These are phyloP conservation scores for Melinopterus prodromus DNA, from an alignment of 2,888 invertebrate genomes.

Conservation along the genomic window DNA sequence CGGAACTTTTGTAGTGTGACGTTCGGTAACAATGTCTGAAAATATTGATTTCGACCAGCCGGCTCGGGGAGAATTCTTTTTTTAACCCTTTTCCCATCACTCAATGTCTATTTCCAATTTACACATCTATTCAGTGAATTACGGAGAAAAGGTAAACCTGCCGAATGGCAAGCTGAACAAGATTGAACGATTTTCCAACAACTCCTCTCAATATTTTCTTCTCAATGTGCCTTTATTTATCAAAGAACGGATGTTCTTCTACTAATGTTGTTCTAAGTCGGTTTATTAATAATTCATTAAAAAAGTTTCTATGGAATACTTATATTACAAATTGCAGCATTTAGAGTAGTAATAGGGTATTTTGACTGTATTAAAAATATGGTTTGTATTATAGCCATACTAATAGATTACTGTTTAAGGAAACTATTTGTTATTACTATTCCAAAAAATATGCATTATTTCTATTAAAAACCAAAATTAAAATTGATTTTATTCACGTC, in stretches of 20 bases:
- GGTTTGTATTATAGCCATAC: too few species aligned
- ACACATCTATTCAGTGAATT: slow-evolving; percentile 19
- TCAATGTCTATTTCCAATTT: slow-evolving; percentile 25
- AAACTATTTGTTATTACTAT: too few species aligned
- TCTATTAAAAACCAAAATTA: too few species aligned
- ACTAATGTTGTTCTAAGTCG: too few species aligned
- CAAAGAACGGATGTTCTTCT: neutral
- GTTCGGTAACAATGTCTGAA: neutral
- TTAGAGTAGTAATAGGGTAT: too few species aligned
- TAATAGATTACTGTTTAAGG: too few species aligned
- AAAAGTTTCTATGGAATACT: too few species aligned
- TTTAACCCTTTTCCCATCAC: slow-evolving; percentile 7
- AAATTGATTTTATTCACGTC: too few species aligned
- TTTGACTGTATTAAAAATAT: too few species aligned
- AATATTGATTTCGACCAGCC: neutral
- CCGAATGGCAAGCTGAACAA: slow-evolving; percentile 10
- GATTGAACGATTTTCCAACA: slow-evolving; percentile 15
- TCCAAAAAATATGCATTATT: too few species aligned
- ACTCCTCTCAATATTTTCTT: neutral
- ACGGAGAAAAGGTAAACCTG: slow-evolving; percentile 19
- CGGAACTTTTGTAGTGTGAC: neutral
- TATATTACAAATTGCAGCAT: too few species aligned
- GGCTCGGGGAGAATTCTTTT: neutral
- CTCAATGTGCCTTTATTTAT: neutral
- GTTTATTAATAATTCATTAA: too few species aligned